These are phyloP conservation scores for Cydia splendana DNA, from an alignment of 1,140 invertebrate species.

Conservation along the genomic window DNA sequence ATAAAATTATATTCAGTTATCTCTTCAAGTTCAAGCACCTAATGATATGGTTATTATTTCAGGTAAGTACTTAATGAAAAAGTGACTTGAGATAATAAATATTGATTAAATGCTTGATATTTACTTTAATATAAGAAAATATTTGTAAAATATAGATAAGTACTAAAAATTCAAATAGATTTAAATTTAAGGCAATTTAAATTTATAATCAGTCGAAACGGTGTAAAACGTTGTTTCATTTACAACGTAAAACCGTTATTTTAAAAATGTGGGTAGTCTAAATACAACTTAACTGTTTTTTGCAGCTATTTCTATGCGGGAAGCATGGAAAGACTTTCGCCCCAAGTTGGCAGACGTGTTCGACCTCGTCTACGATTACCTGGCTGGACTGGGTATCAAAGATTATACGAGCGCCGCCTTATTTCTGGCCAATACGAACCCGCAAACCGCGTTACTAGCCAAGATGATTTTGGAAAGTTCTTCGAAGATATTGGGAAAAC, in stretches of 20 bases:
- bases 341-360: constrained; percentile 59
- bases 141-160: too few species aligned
- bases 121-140: too few species aligned
- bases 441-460: constrained; percentile 49
- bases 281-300: constrained; percentile 39
- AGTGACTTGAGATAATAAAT: too few species aligned
- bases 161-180: too few species aligned
- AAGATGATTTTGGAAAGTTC: constrained; percentile 58
- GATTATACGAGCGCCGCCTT: constrained; percentile 62
- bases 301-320: constrained; percentile 67
- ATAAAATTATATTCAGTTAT: too few species aligned
- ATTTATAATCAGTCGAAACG: too few species aligned
- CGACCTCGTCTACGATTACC: constrained; percentile 70
- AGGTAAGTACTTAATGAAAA: too few species aligned
- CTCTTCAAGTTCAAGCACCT: too few species aligned
- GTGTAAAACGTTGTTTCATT: background rate
- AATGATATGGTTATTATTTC: too few species aligned
- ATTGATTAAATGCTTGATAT: too few species aligned
- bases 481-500: constrained; percentile 58
- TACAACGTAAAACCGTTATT: background rate
- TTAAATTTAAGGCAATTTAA: too few species aligned
- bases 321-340: constrained; percentile 65
- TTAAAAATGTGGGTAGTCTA: background rate
- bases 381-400: constrained; percentile 63
- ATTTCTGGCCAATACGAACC: constrained; percentile 51